Evolutionary conservation across 2,888 invertebrate genomes (phyloP).

Genomic region (Protonemura montana): DNA sequence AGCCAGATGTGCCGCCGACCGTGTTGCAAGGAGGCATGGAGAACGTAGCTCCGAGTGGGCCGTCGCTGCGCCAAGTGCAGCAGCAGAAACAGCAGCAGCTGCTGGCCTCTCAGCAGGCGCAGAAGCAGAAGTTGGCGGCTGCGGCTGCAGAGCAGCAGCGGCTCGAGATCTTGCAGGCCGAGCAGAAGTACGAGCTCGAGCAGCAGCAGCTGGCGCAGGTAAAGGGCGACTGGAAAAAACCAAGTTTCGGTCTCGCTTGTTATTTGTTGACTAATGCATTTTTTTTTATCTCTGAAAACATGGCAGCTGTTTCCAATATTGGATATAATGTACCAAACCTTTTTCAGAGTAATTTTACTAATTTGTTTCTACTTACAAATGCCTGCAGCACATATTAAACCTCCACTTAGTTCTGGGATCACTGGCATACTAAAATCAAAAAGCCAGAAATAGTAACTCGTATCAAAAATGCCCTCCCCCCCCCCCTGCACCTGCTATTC

Average conservation of each 20-base stretch:
- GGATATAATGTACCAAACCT: too few species aligned
- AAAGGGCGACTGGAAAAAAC: neutral
- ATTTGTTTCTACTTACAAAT: too few species aligned
- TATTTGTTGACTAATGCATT: too few species aligned
- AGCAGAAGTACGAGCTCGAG: slow-evolving; percentile 52
- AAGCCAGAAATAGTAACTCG: too few species aligned
- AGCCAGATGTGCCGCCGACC: slow-evolving; percentile 58
- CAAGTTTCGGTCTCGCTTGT: neutral
- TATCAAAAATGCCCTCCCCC: too few species aligned
- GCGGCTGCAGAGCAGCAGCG: slow-evolving; percentile 58
- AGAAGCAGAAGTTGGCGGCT: slow-evolving; percentile 46
- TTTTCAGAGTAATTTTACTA: too few species aligned
- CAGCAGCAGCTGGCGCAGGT: slow-evolving; percentile 54
- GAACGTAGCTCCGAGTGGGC: slow-evolving; percentile 17
- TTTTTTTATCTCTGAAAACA: too few species aligned
- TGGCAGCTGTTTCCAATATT: too few species aligned
- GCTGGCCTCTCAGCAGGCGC: neutral
- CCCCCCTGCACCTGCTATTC: too few species aligned
- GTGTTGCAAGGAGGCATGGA: neutral
- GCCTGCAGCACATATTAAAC: too few species aligned
- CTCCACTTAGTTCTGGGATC: too few species aligned
- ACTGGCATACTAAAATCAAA: too few species aligned
- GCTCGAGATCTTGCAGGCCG: slow-evolving; percentile 51
- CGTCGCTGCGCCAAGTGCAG: slow-evolving; percentile 46
- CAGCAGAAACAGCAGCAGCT: slow-evolving; percentile 37